Base-by-base conservation (phyloP, 2,888 invertebrate genomes). In the Belgica antarctica region DNA sequence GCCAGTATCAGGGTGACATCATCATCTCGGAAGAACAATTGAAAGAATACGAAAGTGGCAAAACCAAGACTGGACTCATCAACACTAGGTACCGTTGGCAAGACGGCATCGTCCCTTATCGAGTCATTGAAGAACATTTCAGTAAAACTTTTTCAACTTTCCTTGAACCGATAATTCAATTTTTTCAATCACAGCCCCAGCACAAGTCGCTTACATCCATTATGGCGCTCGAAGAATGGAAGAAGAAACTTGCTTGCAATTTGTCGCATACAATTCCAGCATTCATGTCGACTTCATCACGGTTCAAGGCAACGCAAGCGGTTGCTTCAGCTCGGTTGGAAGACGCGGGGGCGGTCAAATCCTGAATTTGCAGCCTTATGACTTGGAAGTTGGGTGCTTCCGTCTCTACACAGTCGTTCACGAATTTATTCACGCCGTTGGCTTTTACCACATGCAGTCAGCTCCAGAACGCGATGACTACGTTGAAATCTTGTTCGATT, bases 251-350 rank as follows among this genome's bases (percentile, higher is more conserved):
- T 92, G 92, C 75, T 80, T 92, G 8, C 82, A 83, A 70, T 92
- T 90, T 76, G 83, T 86, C 17, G 28, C 47, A 1, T 68, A 68
- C 22, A 4, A 52, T 19, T n/a, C 27, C 1, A 27, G 12, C 4
- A 28, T 65, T 28, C 52, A 70, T 22, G 15, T 7, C 1, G 52
- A 46, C 34, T 46, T 25, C n/a, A 25, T 41, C 57, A 34, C 2
- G 1, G 22, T 52, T 7, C 1, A 83, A 83, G 62, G 86, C 83
- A 79, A 81, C 5, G 83, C 82, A 66, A 85, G 86, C 0, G 89
- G 89, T 0, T 89, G 89, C 75, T 89, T 88, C 88, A 88, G 88
- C 15, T 85, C 85, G 72, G 88, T 89, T 0, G 89, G 89, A 0
- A 81, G 83, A 19, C 80, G 84, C 17, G 87, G 87, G 75, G 62